phyloP scores from a whole-genome alignment of 2,113 vertebrate species.

The Rhabdornis inornatus region DNA sequence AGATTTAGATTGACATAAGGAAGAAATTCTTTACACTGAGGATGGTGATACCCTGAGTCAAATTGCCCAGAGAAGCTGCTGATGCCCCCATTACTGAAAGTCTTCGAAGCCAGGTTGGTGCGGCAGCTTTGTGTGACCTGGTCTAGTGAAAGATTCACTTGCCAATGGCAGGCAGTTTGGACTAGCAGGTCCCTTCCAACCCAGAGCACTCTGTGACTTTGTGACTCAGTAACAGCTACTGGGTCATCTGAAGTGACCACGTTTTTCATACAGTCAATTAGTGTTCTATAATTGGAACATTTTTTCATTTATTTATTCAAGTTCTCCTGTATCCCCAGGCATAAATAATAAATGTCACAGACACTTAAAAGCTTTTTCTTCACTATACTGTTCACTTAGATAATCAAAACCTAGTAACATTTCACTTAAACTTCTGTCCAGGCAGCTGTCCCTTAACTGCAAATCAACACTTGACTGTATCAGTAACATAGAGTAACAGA shows the following conservation, averaged over 20 bases:
- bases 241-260: neutral
- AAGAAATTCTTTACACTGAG: neutral
- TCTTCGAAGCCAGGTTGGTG: neutral
- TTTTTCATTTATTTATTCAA: neutral
- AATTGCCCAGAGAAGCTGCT: neutral
- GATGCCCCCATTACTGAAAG: neutral
- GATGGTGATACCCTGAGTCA: neutral
- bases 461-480: neutral
- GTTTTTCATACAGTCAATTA: neutral
- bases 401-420: neutral
- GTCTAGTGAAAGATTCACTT: neutral
- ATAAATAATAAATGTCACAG: neutral
- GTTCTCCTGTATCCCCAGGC: neutral
- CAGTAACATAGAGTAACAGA: neutral
- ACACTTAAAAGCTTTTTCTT: neutral
- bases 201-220: neutral
- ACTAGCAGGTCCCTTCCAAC: neutral
- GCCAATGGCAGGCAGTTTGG: neutral
- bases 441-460: neutral
- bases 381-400: neutral
- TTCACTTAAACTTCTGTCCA: neutral
- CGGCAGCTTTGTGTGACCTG: rapidly evolving
- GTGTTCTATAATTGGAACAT: neutral
- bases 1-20: neutral
- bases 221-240: neutral